Percentiles rank a stretch among this genome's conserved stretches.
These are phyloP conservation scores for Tenodera sinensis DNA, from an alignment of 2,888 invertebrate species.

Conservation along the genomic window DNA sequence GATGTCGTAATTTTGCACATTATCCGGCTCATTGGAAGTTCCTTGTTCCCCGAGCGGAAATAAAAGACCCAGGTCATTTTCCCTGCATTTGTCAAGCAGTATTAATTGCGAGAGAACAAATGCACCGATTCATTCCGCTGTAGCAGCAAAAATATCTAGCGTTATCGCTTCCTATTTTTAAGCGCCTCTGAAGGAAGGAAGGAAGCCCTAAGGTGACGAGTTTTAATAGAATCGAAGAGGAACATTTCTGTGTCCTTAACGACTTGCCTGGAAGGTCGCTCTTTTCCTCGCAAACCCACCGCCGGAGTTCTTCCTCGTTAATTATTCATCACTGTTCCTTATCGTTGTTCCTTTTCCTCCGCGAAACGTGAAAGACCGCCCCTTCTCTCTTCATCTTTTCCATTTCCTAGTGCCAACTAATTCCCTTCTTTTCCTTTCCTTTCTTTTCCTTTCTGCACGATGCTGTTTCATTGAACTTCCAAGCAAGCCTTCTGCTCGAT, in stretches of 20 bases:
- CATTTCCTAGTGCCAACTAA: neutral
- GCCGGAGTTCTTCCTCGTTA: neutral
- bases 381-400: neutral
- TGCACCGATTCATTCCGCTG: neutral
- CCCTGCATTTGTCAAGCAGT: neutral
- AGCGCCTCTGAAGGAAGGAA: neutral
- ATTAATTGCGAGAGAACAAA: neutral
- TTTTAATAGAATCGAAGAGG: neutral
- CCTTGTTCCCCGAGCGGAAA: neutral
- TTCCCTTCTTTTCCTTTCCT: neutral
- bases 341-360: neutral
- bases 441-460: neutral
- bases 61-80: neutral
- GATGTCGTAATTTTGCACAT: neutral
- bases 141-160: neutral
- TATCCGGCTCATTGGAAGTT: neutral
- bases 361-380: neutral
- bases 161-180: neutral
- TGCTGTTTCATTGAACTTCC: neutral
- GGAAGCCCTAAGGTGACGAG: neutral
- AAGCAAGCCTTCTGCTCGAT: neutral
- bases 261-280: neutral
- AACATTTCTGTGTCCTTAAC: neutral
- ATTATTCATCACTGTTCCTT: neutral
- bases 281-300: neutral